These are phyloP conservation scores for Catostomus latipinnis DNA, from an alignment of 2,797 vertebrate genomes.

Conservation along the genomic window DNA sequence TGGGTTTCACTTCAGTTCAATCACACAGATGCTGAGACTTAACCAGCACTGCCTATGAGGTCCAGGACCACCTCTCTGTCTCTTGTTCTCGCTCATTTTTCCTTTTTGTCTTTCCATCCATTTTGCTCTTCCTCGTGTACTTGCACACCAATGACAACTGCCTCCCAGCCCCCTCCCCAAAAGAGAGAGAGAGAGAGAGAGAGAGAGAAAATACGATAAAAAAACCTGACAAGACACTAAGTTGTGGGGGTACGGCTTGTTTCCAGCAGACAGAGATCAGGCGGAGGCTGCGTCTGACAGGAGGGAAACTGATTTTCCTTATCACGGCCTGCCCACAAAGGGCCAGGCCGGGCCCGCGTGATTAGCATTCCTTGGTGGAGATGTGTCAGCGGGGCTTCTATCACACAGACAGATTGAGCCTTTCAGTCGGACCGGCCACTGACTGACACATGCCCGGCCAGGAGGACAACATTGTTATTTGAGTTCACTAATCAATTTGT, in stretches of 20 bases:
- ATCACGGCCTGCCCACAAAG: slow-evolving; percentile 97
- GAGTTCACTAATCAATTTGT: slow-evolving; percentile 99
- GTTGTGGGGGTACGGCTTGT: slow-evolving; percentile 80
- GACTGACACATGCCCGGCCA: slow-evolving; percentile 99
- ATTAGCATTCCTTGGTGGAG: slow-evolving; percentile 96
- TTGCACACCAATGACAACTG: slow-evolving; percentile 69
- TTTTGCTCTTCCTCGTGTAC: slow-evolving; percentile 64
- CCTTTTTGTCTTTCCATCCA: slow-evolving; percentile 52
- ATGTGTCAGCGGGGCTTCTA: slow-evolving; percentile 93
- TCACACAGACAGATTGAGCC: slow-evolving; percentile 98
- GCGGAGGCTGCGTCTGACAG: slow-evolving; percentile 79
- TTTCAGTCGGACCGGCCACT: slow-evolving; percentile 93
- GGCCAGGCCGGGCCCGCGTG: slow-evolving; percentile 84
- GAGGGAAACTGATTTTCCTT: slow-evolving; percentile 93
- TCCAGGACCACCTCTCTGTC: background rate
- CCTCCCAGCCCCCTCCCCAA: background rate
- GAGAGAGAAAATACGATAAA: background rate
- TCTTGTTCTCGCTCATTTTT: slow-evolving; percentile 40
- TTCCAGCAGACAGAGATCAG: slow-evolving; percentile 84
- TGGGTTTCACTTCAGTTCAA: slow-evolving; percentile 87
- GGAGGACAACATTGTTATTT: slow-evolving; percentile 99
- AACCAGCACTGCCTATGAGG: slow-evolving; percentile 27
- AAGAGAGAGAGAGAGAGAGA: slow-evolving; percentile 11
- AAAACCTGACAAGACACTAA: slow-evolving; percentile 75
- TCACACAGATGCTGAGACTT: slow-evolving; percentile 72